Evolutionary conservation across 2,888 invertebrate species (phyloP).

Genomic region (Arenicola marina): DNA sequence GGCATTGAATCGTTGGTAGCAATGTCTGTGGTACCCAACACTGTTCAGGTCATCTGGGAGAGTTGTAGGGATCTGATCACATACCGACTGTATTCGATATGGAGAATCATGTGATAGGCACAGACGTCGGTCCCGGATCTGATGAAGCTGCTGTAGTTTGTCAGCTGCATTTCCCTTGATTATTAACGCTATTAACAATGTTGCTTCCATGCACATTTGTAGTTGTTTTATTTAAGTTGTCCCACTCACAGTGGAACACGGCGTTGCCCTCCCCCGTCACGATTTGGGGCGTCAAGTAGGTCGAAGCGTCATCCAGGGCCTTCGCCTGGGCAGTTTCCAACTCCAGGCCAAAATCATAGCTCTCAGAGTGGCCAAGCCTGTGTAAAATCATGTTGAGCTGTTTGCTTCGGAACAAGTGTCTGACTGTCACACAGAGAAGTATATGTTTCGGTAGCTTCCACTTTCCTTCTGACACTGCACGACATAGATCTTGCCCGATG

Average conservation of each 20-base stretch:
- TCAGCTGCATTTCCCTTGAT: too few relatives aligned
- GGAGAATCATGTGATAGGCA: too few relatives aligned
- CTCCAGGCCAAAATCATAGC: conserved; percentile 7
- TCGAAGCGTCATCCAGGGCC: conserved; percentile 11
- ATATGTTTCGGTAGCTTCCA: conserved; percentile 14
- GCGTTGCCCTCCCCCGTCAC: conserved; percentile 13
- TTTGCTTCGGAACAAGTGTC: conserved; percentile 13
- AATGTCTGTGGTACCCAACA: too few relatives aligned
- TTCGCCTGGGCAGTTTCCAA: conserved; percentile 10
- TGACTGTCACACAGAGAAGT: conserved; percentile 11
- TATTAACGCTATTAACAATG: conserved; percentile 4
- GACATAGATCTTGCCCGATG: not conserved
- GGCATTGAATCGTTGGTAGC: too few relatives aligned
- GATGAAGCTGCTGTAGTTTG: too few relatives aligned
- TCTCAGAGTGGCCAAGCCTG: conserved; percentile 14
- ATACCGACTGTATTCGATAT: too few relatives aligned
- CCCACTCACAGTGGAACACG: conserved; percentile 14
- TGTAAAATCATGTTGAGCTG: conserved; percentile 14
- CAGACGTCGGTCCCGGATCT: too few relatives aligned
- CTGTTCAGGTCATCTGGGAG: too few relatives aligned
- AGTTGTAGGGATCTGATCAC: too few relatives aligned
- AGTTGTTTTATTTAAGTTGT: conserved; percentile 11
- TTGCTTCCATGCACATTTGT: conserved; percentile 17
- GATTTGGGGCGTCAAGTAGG: conserved; percentile 10
- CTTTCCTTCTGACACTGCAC: conserved; percentile 2